Conservation (phyloP, 2,113 vertebrate species). For the Alethe diademata region DNA sequence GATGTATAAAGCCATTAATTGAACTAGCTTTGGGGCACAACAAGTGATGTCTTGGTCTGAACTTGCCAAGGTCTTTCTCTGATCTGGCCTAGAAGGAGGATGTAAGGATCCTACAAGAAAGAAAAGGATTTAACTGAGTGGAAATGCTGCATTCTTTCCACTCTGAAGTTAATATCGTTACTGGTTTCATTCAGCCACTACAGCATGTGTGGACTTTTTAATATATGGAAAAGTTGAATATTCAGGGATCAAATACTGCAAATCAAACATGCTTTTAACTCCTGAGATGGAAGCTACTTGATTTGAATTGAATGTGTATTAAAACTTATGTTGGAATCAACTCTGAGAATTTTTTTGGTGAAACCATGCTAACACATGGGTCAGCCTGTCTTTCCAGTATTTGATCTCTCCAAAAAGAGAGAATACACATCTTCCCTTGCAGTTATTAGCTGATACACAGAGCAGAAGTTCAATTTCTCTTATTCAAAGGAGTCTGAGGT, state of each 20-base stretch:
- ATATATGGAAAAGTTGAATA: neutral
- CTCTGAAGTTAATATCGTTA: neutral
- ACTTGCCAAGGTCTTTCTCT: neutral
- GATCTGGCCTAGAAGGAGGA: neutral
- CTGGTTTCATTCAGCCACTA: neutral
- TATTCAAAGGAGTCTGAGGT: neutral
- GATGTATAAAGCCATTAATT: slow-evolving; percentile 39
- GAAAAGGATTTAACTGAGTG: neutral
- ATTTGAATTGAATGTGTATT: neutral
- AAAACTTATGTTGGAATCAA: neutral
- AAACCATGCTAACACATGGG: neutral
- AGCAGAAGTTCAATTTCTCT: neutral
- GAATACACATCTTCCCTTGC: neutral
- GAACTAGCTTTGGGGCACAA: slow-evolving; percentile 29
- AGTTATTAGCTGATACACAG: neutral
- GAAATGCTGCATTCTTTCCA: neutral
- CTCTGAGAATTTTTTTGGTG: neutral
- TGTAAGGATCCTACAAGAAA: neutral
- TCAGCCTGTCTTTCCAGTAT: neutral
- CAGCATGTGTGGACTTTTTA: neutral
- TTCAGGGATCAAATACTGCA: neutral
- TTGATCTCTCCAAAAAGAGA: neutral
- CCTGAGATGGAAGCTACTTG: neutral
- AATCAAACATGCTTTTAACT: neutral
- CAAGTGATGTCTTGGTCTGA: neutral